phyloP scores from a whole-genome alignment of 1,140 invertebrate genomes.

The Brachionus asplanchnoidis region DNA sequence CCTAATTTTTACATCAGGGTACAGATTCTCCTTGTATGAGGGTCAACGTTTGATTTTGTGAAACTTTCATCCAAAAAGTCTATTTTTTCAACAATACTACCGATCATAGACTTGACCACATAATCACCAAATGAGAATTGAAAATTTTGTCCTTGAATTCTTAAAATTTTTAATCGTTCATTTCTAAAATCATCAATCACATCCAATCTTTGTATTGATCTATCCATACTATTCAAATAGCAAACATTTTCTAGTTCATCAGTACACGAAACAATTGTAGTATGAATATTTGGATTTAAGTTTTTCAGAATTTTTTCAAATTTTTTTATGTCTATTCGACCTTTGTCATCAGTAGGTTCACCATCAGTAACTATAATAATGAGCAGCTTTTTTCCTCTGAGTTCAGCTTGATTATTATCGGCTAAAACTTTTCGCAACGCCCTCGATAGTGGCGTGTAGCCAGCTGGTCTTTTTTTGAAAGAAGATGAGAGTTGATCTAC shows the following conservation, averaged over 20 bases:
- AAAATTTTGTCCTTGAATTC: not conserved
- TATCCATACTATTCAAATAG: conserved; percentile 29
- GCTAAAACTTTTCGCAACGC: not conserved
- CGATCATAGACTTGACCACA: conserved; percentile 26
- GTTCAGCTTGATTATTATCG: not conserved
- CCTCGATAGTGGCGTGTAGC: not conserved
- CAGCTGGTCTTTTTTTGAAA: not conserved
- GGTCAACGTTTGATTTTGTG: not conserved
- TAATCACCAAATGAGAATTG: conserved; percentile 31
- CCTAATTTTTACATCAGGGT: no score
- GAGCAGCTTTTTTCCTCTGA: not conserved
- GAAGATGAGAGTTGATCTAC: not conserved
- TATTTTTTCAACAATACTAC: not conserved
- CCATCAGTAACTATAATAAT: conserved; percentile 26
- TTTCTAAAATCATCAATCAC: conserved; percentile 21
- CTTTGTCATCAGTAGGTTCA: not conserved
- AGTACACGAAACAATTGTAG: conserved; percentile 22
- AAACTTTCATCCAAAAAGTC: not conserved
- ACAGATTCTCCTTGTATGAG: no score
- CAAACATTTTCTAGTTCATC: not conserved
- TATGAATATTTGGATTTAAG: not conserved
- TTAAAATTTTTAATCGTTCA: not conserved
- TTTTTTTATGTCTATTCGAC: not conserved
- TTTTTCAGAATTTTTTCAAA: not conserved
- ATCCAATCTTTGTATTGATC: not conserved